phyloP scores from a whole-genome alignment of 2,888 invertebrate genomes.

The Idaea dimidiata region DNA sequence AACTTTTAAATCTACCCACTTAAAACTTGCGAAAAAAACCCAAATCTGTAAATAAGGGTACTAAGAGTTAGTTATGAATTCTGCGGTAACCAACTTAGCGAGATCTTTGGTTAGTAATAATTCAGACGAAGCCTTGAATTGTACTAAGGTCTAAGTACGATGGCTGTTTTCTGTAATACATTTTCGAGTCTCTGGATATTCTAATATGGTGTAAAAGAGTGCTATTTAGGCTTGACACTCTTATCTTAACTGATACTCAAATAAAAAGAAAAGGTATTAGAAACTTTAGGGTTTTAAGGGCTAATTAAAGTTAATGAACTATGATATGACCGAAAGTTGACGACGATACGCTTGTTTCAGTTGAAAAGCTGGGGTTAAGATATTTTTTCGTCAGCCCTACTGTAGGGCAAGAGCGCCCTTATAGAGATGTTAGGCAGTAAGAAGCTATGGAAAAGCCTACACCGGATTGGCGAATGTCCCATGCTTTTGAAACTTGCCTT shows the following conservation, averaged over 20 bases:
- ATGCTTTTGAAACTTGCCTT: too few species aligned
- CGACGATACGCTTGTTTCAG: background rate
- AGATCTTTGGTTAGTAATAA: constrained; percentile 7
- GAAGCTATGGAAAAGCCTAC: too few species aligned
- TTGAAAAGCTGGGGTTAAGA: too few species aligned
- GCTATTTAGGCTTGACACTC: background rate
- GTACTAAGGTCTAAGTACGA: background rate
- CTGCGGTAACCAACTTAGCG: constrained; percentile 11
- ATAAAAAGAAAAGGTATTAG: background rate
- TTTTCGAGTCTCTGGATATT: background rate
- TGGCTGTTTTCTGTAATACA: background rate
- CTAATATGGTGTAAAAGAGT: background rate
- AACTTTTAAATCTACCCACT: constrained; percentile 37
- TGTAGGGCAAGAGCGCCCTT: too few species aligned
- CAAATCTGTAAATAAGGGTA: constrained; percentile 37
- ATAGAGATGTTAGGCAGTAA: too few species aligned
- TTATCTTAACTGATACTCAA: background rate
- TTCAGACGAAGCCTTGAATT: background rate
- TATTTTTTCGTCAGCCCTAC: too few species aligned
- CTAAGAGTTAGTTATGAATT: constrained; percentile 26
- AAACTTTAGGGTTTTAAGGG: background rate
- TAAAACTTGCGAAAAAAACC: constrained; percentile 38
- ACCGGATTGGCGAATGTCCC: too few species aligned
- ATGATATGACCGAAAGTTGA: too few species aligned
- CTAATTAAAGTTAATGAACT: background rate